phyloP scores from a whole-genome alignment of 2,797 vertebrate species.

The Sarcoramphus papa region DNA sequence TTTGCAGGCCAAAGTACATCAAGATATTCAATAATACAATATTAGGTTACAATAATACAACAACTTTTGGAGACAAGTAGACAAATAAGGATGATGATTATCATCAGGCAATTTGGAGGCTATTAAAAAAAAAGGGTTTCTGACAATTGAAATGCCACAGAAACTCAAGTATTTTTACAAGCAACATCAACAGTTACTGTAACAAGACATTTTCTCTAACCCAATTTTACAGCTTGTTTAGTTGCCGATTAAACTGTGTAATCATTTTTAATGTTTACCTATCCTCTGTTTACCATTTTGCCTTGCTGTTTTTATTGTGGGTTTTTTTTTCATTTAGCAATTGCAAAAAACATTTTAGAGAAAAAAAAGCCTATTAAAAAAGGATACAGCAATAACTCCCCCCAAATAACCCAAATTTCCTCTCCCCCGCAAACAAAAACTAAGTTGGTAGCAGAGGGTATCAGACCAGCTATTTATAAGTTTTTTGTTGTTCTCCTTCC shows the following conservation, averaged over 20 bases:
- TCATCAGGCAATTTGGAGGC: background rate
- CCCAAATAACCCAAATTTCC: background rate
- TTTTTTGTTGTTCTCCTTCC: background rate
- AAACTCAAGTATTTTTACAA: background rate
- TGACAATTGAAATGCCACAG: background rate
- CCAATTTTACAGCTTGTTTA: background rate
- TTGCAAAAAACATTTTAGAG: background rate
- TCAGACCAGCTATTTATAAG: background rate
- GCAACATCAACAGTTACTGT: background rate
- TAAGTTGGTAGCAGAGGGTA: background rate
- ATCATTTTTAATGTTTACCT: background rate
- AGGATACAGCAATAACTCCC: background rate
- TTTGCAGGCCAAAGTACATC: background rate
- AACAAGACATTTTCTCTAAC: background rate
- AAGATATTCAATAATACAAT: background rate
- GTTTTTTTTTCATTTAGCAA: background rate
- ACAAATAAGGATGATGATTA: background rate
- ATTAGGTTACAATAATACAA: background rate
- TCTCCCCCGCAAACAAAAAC: background rate
- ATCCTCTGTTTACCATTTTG: background rate
- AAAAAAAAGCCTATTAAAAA: background rate
- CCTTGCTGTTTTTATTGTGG: background rate
- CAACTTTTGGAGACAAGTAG: background rate
- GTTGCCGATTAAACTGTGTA: background rate
- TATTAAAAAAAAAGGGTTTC: background rate